Conservation (phyloP, 2,888 invertebrate species). For the Callosobruchus maculatus region DNA sequence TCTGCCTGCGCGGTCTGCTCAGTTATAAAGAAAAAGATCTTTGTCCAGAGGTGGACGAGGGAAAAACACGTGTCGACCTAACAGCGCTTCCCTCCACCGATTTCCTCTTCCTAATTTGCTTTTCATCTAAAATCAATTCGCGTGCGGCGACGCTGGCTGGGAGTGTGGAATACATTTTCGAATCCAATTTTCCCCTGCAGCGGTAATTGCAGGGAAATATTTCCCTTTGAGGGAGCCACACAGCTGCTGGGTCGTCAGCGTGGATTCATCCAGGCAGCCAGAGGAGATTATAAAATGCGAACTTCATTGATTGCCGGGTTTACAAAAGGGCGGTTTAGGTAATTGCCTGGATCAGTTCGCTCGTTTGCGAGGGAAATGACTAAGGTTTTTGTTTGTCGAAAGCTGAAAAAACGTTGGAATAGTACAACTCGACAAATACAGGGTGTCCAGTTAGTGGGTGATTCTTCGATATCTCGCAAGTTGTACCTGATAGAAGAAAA, state of each 20-base stretch:
- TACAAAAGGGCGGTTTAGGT: neutral
- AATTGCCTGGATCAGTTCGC: neutral
- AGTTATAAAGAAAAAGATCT: too few relatives aligned
- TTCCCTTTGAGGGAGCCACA: neutral
- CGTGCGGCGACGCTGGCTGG: neutral
- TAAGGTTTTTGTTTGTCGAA: too few relatives aligned
- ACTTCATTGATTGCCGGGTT: neutral
- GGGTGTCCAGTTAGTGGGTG: too few relatives aligned
- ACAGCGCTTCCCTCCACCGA: neutral
- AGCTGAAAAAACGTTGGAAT: too few relatives aligned
- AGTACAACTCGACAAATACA: too few relatives aligned
- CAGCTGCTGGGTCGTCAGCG: neutral
- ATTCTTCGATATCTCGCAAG: too few relatives aligned
- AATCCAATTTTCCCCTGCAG: neutral
- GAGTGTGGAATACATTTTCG: neutral
- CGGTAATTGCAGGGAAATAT: neutral
- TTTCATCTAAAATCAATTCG: neutral
- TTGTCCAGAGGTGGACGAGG: too few relatives aligned
- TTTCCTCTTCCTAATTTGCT: neutral
- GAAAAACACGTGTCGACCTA: neutral
- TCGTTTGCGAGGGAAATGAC: too few relatives aligned
- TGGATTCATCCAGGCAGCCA: neutral
- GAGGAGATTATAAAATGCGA: neutral
- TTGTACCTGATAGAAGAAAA: too few relatives aligned
- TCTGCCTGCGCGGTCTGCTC: too few relatives aligned